phyloP scores from a whole-genome alignment of 2,888 invertebrate species.

The Griposia aprilina region DNA sequence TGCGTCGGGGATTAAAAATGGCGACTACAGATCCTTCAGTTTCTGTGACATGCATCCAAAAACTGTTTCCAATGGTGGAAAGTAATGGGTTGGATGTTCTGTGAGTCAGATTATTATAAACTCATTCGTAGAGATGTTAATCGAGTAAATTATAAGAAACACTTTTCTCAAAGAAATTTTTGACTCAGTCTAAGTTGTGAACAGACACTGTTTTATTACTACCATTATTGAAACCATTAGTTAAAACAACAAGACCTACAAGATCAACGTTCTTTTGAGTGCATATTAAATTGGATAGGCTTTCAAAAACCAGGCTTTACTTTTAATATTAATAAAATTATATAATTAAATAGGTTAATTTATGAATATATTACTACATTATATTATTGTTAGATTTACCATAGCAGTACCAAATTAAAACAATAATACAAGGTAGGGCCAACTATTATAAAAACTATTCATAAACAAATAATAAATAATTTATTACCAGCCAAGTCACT shows the following conservation, averaged over 20 bases:
- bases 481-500: background rate
- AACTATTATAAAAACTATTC: background rate
- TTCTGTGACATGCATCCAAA: constrained; percentile 5
- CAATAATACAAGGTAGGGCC: background rate
- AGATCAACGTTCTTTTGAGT: background rate
- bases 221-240: too few species aligned
- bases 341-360: background rate
- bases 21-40: background rate
- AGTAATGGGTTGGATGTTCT: constrained; percentile 25
- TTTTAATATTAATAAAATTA: background rate
- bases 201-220: background rate
- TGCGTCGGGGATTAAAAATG: too few species aligned
- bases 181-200: background rate
- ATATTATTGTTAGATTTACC: background rate
- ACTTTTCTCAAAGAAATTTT: background rate
- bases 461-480: too few species aligned
- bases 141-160: constrained; percentile 7
- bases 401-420: background rate
- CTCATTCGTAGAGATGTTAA: constrained; percentile 17
- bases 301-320: background rate
- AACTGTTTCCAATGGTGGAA: background rate
- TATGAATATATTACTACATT: background rate
- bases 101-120: constrained; percentile 15
- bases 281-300: background rate
- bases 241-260: background rate